Evolutionary conservation across 2,797 vertebrate genomes (phyloP).

Genomic region (Phrynocephalus vlangalii): DNA sequence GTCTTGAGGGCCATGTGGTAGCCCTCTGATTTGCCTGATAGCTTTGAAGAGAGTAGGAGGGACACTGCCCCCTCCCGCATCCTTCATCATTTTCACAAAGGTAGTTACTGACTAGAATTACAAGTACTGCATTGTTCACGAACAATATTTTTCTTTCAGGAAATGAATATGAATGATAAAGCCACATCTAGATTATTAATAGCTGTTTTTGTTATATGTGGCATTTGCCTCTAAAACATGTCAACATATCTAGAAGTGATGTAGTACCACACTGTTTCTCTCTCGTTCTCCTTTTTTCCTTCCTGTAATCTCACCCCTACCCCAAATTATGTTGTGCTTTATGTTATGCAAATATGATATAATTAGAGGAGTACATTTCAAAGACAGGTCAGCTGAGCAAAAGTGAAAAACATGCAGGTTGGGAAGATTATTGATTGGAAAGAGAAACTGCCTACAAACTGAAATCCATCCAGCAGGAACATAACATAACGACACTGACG

Average conservation of each 20-base stretch:
- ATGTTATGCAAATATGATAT: neutral
- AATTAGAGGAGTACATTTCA: neutral
- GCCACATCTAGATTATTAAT: neutral
- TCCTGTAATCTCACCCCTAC: neutral
- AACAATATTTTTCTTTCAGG: neutral
- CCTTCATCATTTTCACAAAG: conserved; percentile 36
- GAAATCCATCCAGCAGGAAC: neutral
- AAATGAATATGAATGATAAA: neutral
- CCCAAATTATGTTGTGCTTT: neutral
- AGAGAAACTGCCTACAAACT: neutral
- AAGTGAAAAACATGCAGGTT: neutral
- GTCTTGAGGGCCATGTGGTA: conserved; percentile 26
- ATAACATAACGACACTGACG: neutral
- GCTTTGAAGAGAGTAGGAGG: conserved; percentile 36
- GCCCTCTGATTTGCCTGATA: conserved; percentile 44
- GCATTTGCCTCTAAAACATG: neutral
- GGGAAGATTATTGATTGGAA: conserved; percentile 5
- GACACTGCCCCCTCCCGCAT: neutral
- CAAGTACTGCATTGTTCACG: neutral
- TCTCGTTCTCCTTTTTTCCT: neutral
- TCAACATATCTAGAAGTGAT: neutral
- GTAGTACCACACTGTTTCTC: neutral
- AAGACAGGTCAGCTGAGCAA: neutral
- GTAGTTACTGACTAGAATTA: conserved; percentile 4
- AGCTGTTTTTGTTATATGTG: neutral